Evolutionary conservation across 92 coral and sea anemone species (phyloP).

Genomic region (Epizoanthus illoricatus): DNA sequence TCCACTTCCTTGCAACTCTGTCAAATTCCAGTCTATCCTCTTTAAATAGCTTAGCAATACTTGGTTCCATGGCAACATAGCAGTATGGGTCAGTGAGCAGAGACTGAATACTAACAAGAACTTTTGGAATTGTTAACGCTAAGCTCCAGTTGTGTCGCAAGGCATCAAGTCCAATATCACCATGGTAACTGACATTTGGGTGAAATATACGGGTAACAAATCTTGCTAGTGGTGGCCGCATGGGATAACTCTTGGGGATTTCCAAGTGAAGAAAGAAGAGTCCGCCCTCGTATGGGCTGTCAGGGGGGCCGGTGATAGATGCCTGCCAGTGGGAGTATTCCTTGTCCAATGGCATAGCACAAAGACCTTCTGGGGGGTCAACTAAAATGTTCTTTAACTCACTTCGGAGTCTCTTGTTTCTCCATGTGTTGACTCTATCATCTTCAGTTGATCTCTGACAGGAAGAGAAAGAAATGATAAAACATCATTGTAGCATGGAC

Average conservation of each 20-base stretch:
- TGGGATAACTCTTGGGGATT: constrained; percentile 67
- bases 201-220: constrained; percentile 74
- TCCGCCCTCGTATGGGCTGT: constrained; percentile 72
- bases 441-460: constrained; percentile 62
- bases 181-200: constrained; percentile 79
- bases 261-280: constrained; percentile 72
- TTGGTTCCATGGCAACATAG: constrained; percentile 69
- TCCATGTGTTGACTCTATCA: constrained; percentile 57
- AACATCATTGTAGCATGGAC: neutral
- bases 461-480: neutral
- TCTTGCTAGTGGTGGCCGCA: constrained; percentile 68
- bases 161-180: constrained; percentile 66
- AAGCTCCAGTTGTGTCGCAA: constrained; percentile 68
- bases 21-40: constrained; percentile 60
- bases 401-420: constrained; percentile 65
- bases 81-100: constrained; percentile 76
- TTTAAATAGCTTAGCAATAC: constrained; percentile 55
- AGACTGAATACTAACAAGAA: constrained; percentile 68
- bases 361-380: constrained; percentile 75
- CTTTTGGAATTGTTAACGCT: constrained; percentile 69
- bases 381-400: constrained; percentile 62
- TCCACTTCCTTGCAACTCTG: constrained; percentile 68
- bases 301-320: constrained; percentile 73
- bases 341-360: constrained; percentile 69
- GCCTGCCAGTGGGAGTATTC: constrained; percentile 78